These are phyloP conservation scores for Rhaphigaster nebulosa DNA, from an alignment of 2,888 invertebrate species.

Conservation along the genomic window DNA sequence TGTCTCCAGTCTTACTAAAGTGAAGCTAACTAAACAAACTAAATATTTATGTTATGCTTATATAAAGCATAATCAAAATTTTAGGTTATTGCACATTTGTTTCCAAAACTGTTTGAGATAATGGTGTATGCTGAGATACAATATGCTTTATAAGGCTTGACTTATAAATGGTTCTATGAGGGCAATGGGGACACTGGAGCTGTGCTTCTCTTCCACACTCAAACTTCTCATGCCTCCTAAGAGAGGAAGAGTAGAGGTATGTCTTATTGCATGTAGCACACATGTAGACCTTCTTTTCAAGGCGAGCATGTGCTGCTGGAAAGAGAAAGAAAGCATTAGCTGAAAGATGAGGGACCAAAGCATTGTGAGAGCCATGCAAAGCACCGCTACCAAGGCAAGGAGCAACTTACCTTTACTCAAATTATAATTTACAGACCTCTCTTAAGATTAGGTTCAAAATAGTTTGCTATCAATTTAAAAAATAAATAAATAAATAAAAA, in stretches of 20 bases:
- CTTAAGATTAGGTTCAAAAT: neutral
- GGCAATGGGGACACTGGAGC: conserved; percentile 59
- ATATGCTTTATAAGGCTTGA: conserved; percentile 55
- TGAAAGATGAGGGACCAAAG: conserved; percentile 33
- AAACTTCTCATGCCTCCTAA: conserved; percentile 60
- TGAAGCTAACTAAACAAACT: conserved; percentile 27
- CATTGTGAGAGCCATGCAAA: conserved; percentile 54
- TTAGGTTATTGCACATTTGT: conserved; percentile 28
- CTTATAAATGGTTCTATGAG: conserved; percentile 58
- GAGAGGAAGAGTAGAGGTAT: conserved; percentile 59
- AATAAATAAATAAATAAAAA: neutral
- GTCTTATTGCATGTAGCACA: conserved; percentile 60
- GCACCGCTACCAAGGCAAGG: conserved; percentile 59
- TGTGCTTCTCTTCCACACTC: conserved; percentile 61
- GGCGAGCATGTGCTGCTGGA: conserved; percentile 42
- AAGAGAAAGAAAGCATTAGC: conserved; percentile 58
- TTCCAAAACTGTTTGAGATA: conserved; percentile 37
- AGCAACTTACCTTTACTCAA: conserved; percentile 46
- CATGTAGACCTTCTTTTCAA: conserved; percentile 55
- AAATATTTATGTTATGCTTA: conserved; percentile 3
- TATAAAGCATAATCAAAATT: neutral
- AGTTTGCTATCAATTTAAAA: neutral
- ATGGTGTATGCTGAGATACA: conserved; percentile 55
- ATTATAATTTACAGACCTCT: conserved; percentile 1
- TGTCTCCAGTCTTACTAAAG: conserved; percentile 6